Base-by-base conservation (phyloP, 1,140 invertebrate species). In the Meloidogyne exigua region DNA sequence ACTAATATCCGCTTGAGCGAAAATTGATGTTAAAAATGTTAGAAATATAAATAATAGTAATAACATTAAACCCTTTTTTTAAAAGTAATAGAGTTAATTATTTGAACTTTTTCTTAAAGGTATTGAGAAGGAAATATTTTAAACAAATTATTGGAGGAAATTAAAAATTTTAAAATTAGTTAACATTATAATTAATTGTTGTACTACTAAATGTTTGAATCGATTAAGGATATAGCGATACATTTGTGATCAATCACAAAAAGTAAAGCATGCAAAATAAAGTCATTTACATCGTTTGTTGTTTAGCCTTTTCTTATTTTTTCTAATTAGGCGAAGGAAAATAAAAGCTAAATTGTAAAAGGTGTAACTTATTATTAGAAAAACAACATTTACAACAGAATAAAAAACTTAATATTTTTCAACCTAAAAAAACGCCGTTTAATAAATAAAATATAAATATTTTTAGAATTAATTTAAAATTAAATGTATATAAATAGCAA, bases 1-100 rank as follows among this genome's bases (percentile, higher is more conserved):
- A 42, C 70, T 82, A 13, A 82, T 42, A 39, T 82, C 82, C 44
- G 72, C 21, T 74, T 66, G 72, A 1, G 57, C 49, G 11, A 74
- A 39, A 49, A 39, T 39, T 15, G 36, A 21, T n/a, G 26, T 4
- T 18, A 26, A 18, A 23, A 44, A n/a, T 2, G 11, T 42, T 25
- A 42, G 15, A 71, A 71, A 71, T 39, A 71, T 18, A 71, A 9
- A 25, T 15, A 36, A 71, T 28, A n/a, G 21, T 42, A 42, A 57
- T 71, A 25, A 62, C 68, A 62, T 71, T 44, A 15, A 25, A 21
- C 28, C 36, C 26, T 44, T n/a, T 44, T 23, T 57, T 23, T 57
- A 18, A 70, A 70, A 39, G 7, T 13, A 32, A 32, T 3, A 32
- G n/a, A n/a, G n/a, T n/a, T n/a, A n/a, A n/a, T n/a, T n/a, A n/a